phyloP scores from a whole-genome alignment of 2,888 invertebrate genomes.

The Oscheius sp. region DNA sequence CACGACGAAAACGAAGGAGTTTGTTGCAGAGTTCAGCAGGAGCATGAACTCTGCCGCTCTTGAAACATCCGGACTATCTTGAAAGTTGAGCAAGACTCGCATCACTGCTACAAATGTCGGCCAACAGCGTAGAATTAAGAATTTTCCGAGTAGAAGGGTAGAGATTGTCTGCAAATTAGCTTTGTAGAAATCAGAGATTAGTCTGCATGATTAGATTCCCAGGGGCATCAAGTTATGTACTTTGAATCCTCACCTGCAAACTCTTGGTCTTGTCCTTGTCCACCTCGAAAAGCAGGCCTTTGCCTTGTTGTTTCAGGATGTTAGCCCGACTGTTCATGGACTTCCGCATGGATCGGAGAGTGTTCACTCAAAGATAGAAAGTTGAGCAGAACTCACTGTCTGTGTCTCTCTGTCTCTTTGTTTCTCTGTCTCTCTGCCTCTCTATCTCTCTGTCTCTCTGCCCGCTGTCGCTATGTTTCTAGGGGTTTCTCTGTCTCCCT shows the following conservation, averaged over 20 bases:
- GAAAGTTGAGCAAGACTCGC: constrained; percentile 35
- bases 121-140: constrained; percentile 60
- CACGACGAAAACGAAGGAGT: constrained; percentile 63
- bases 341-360: constrained; percentile 53
- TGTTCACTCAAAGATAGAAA: constrained; percentile 32
- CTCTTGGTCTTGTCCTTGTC: constrained; percentile 63
- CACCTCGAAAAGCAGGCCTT: constrained; percentile 58
- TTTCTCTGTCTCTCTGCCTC: too few species aligned
- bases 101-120: constrained; percentile 54
- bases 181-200: neutral
- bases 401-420: neutral
- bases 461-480: too few species aligned
- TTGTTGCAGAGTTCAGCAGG: constrained; percentile 64
- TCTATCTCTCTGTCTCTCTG: too few species aligned
- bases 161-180: constrained; percentile 55
- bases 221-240: neutral
- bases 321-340: constrained; percentile 63
- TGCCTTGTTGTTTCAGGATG: constrained; percentile 63
- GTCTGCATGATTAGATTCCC: neutral
- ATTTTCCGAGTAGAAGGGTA: constrained; percentile 61
- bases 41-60: constrained; percentile 48
- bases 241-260: constrained; percentile 47
- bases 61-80: constrained; percentile 11
- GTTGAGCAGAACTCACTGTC: neutral
- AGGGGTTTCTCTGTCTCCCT: too few species aligned